Percentiles rank a stretch among this genome's conserved stretches.
Evolutionary conservation across 2,888 invertebrate genomes (phyloP).

Genomic region (Julus scandinavius): DNA sequence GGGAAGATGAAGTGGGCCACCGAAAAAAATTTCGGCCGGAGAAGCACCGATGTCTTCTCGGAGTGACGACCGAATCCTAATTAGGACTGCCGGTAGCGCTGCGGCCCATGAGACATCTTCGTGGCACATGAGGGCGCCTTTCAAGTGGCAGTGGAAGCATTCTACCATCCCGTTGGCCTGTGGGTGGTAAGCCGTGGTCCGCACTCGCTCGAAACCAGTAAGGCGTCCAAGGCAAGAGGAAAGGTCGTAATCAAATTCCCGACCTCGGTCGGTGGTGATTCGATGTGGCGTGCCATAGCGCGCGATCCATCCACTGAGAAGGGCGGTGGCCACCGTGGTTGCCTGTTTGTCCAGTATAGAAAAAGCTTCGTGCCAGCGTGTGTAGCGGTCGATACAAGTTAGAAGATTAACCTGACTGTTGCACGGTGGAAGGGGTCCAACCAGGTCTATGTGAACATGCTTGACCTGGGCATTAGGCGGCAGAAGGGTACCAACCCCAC

Average conservation of each 20-base stretch:
- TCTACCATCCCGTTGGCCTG: too few relatives aligned
- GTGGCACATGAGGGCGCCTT: too few relatives aligned
- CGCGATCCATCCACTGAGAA: not conserved
- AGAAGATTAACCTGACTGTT: not conserved
- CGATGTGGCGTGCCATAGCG: not conserved
- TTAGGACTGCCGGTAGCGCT: too few relatives aligned
- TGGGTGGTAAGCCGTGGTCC: too few relatives aligned
- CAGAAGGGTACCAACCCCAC: not conserved
- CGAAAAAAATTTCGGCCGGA: too few relatives aligned
- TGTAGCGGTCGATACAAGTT: too few relatives aligned
- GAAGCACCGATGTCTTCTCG: too few relatives aligned
- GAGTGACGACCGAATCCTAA: too few relatives aligned
- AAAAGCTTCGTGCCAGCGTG: slow-evolving; percentile 36
- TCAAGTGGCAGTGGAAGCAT: too few relatives aligned
- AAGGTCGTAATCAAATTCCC: not conserved
- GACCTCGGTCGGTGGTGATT: not conserved
- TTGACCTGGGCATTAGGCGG: not conserved
- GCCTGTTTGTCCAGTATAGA: slow-evolving; percentile 14
- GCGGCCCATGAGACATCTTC: too few relatives aligned
- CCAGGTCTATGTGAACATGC: slow-evolving; percentile 53
- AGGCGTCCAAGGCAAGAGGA: not conserved
- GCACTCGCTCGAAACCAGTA: too few relatives aligned
- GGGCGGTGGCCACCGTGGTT: not conserved
- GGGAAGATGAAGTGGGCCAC: too few relatives aligned
- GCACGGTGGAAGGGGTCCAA: slow-evolving; percentile 50